phyloP scores from a whole-genome alignment of 1,140 invertebrate genomes.

The Harlomillsia oculata region DNA sequence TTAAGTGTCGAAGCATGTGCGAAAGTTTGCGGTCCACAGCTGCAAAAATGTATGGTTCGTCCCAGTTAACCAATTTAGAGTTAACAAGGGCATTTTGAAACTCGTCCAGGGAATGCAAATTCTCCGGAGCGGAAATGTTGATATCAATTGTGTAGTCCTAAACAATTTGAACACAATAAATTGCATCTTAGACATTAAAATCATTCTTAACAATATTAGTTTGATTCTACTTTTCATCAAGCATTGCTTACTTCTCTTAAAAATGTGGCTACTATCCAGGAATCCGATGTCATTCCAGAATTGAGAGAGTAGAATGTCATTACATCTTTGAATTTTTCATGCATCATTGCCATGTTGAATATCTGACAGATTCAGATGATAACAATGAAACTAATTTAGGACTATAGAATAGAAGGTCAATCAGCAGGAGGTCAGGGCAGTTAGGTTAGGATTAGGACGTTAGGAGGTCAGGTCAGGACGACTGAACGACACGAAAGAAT shows the following conservation, averaged over 20 bases:
- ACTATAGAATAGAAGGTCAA: not conserved
- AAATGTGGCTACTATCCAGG: conserved; percentile 4
- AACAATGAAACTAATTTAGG: not conserved
- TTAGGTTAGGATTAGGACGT: too few relatives aligned
- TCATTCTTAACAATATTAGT: not conserved
- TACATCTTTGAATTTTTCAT: not conserved
- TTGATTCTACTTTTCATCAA: not conserved
- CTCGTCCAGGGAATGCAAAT: not conserved
- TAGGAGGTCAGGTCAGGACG: too few relatives aligned
- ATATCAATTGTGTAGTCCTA: conserved; percentile 10
- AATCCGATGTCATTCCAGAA: not conserved
- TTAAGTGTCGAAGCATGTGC: conserved; percentile 5
- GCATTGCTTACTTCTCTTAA: not conserved
- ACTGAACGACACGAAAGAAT: not conserved
- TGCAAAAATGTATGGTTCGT: not conserved
- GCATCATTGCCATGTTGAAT: conserved; percentile 2
- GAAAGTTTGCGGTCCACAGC: conserved; percentile 3
- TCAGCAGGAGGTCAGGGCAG: too few relatives aligned
- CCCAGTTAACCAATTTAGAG: conserved; percentile 3
- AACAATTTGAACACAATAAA: not conserved
- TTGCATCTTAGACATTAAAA: not conserved
- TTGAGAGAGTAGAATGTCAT: conserved; percentile 8
- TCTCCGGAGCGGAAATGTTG: conserved; percentile 3
- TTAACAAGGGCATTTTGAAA: conserved; percentile 1
- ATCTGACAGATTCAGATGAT: not conserved